Base-by-base conservation (phyloP, 2,113 vertebrate species). In the Boleophthalmus pectinirostris region DNA sequence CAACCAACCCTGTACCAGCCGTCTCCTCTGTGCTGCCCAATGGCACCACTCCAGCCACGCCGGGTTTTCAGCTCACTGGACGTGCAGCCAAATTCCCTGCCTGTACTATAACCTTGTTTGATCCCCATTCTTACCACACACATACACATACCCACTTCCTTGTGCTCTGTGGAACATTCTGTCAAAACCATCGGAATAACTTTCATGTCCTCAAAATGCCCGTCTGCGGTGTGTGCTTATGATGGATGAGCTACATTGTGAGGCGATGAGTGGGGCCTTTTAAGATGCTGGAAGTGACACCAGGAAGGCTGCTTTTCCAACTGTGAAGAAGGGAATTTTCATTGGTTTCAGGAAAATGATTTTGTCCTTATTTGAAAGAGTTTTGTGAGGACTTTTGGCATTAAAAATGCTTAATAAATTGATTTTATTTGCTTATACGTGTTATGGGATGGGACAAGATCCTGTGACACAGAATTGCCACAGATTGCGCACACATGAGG, bases 21-120 rank as follows among this genome's bases (percentile, higher is more conserved):
- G 71, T 64, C 70, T 81, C 60, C 77, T 61, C 56, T 57, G 47
- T 85, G 81, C 85, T 75, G 82, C 73, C 72, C 83, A 75, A 81
- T 82, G 86, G 87, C 87, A 80, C 77, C 38, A 49, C 74, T 85
- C 83, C 85, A 87, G 38, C 80, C 14, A 4, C 68, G 81, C 82
- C 66, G 66, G 76, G 70, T 80, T 85, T 58, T 85, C 78, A 64
- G 71, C 74, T 75, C 66, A 72, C 80, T 74, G 84, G 78, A 77
- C 53, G 16, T 49, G 76, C 72, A 88, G 80, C 85, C 83, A 85
- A 75, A 74, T 75, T 85, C 72, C 84, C 87, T 84, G 85, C 84
- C 75, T 88, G 85, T 80, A 60, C 46, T n/a, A 57, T 85, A 81
- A 84, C 88, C 81, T 79, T 79, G 79, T 76, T 82, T 87, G 84